These are phyloP conservation scores for Thunnus maccoyii DNA, from an alignment of 2,113 vertebrate genomes.

Conservation along the genomic window DNA sequence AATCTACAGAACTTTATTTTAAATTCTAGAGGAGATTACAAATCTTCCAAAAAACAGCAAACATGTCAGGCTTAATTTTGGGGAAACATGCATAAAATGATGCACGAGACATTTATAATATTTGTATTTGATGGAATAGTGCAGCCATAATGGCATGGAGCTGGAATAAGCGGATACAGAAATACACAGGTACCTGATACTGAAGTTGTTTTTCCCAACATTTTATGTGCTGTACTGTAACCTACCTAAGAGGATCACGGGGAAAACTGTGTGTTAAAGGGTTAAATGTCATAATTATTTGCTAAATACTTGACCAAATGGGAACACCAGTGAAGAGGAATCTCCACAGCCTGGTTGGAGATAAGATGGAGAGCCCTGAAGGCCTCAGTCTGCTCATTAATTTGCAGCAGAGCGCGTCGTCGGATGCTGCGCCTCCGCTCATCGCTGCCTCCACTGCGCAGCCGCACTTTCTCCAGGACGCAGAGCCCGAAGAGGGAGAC, in stretches of 20 bases:
- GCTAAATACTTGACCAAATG: not conserved
- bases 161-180: too few species aligned
- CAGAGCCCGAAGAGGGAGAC: constrained; percentile 49
- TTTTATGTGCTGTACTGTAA: too few species aligned
- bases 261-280: not conserved
- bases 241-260: too few species aligned
- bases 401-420: constrained; percentile 58
- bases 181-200: too few species aligned
- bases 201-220: too few species aligned
- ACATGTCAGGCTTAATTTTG: not conserved
- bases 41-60: not conserved
- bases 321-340: not conserved
- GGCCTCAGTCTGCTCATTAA: constrained; percentile 62
- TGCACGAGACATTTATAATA: not conserved
- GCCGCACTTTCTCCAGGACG: constrained; percentile 69
- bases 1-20: not conserved
- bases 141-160: too few species aligned
- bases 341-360: constrained; percentile 27
- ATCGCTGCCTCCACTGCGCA: constrained; percentile 70
- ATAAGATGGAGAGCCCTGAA: constrained; percentile 50
- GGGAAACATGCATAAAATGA: not conserved
- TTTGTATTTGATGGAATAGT: not conserved
- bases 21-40: not conserved
- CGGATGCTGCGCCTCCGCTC: constrained; percentile 75
- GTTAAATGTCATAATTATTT: constrained; percentile 4